Percentiles rank a stretch among this genome's conserved stretches.
These are phyloP conservation scores for Disparrhopalites patrizii DNA, from an alignment of 2,888 invertebrate genomes.

Conservation along the genomic window DNA sequence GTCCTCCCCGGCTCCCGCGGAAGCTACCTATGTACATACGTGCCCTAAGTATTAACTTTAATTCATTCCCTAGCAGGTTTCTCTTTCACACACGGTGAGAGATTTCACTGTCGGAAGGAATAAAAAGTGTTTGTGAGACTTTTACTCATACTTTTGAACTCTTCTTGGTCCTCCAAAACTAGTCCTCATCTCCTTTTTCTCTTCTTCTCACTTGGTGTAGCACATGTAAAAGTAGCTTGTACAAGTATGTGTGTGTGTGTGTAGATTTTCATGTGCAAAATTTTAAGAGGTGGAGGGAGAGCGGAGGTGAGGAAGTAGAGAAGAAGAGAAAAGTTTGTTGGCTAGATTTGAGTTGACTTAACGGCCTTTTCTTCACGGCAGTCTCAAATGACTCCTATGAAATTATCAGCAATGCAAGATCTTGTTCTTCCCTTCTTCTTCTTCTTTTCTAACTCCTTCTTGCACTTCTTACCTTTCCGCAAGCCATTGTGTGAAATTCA, in stretches of 20 bases:
- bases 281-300: background rate
- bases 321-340: slow-evolving; percentile 30
- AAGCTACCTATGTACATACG: background rate
- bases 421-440: background rate
- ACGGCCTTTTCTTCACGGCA: slow-evolving; percentile 37
- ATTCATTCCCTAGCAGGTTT: slow-evolving; percentile 6
- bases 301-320: background rate
- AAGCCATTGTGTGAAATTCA: slow-evolving; percentile 17
- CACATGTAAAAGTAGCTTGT: background rate
- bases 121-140: too few relatives aligned
- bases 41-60: slow-evolving; percentile 5
- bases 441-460: background rate
- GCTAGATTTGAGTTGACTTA: slow-evolving; percentile 35
- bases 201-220: background rate
- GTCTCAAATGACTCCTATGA: slow-evolving; percentile 36
- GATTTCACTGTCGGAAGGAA: too few relatives aligned
- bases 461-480: slow-evolving; percentile 4
- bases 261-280: slow-evolving; percentile 8
- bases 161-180: too few relatives aligned
- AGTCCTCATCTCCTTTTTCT: too few relatives aligned
- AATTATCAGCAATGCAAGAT: slow-evolving; percentile 26
- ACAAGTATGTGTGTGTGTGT: background rate
- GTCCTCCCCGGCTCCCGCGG: background rate
- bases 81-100: slow-evolving; percentile 5
- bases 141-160: too few relatives aligned